Percentiles rank a stretch among this genome's conserved stretches.
Evolutionary conservation across 2,113 vertebrate species (phyloP).

Genomic region (Hystrix cristata): DNA sequence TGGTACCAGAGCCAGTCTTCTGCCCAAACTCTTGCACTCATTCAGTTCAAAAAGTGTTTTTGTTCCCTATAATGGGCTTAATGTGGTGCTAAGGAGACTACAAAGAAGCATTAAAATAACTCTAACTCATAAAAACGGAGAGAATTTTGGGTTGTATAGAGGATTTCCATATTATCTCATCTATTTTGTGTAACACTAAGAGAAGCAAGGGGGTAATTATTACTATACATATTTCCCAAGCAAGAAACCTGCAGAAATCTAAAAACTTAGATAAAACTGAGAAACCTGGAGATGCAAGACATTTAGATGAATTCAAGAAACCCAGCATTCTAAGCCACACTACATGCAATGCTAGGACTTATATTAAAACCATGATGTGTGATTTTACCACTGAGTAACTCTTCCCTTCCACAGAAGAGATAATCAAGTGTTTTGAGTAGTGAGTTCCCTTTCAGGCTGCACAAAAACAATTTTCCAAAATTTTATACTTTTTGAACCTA

Average conservation of each 20-base stretch:
- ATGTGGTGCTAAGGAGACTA: not conserved
- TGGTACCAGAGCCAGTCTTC: not conserved
- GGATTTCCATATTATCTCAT: not conserved
- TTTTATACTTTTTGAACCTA: conserved; percentile 1
- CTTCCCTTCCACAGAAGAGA: not conserved
- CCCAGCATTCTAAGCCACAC: not conserved
- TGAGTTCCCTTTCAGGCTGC: not conserved
- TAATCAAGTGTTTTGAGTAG: not conserved
- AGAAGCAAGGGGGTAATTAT: not conserved
- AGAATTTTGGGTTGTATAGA: conserved; percentile 19
- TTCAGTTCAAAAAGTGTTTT: not conserved
- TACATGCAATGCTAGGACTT: not conserved
- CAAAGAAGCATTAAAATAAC: not conserved
- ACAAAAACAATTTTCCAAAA: not conserved
- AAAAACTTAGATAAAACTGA: not conserved
- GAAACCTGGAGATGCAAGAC: not conserved
- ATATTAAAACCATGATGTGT: not conserved
- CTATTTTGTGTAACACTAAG: not conserved
- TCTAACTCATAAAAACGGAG: not conserved
- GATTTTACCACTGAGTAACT: not conserved
- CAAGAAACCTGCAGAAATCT: not conserved
- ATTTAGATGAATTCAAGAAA: not conserved
- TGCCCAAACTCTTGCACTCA: not conserved
- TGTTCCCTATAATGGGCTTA: not conserved
- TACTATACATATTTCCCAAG: not conserved